Percentiles rank a stretch among this genome's conserved stretches.
Evolutionary conservation across 2,113 vertebrate genomes (phyloP).

Genomic region (Glaucomys volans): DNA sequence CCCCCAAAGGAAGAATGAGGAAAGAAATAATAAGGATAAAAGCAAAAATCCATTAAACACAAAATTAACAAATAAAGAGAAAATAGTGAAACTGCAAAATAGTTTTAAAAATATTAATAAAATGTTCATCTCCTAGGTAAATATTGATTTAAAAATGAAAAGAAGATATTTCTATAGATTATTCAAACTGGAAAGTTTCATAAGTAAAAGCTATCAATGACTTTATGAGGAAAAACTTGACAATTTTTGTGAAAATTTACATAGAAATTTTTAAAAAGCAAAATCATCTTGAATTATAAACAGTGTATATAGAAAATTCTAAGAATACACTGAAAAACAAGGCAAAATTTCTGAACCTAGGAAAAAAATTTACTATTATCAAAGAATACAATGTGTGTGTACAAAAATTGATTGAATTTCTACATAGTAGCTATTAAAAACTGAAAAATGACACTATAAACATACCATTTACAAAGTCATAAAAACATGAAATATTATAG

Average conservation of each 20-base stretch:
- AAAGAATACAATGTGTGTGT: not conserved
- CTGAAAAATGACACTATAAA: not conserved
- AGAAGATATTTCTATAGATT: not conserved
- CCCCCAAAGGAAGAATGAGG: not conserved
- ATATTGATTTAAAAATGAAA: not conserved
- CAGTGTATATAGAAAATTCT: not conserved
- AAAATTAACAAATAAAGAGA: not conserved
- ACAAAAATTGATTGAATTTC: not conserved
- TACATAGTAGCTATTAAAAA: not conserved
- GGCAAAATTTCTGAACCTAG: not conserved
- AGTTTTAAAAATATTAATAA: not conserved
- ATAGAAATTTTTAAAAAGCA: not conserved
- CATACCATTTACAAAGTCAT: not conserved
- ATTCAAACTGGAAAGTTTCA: not conserved
- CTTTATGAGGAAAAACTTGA: conserved; percentile 1
- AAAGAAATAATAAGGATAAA: not conserved
- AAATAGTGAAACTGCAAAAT: not conserved
- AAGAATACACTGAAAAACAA: not conserved
- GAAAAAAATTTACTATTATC: not conserved
- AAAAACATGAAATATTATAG: not conserved
- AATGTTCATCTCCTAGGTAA: not conserved
- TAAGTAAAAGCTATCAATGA: not conserved
- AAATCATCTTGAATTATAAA: not conserved
- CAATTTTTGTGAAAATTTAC: not conserved
- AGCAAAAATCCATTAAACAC: not conserved